A percentile compares a stretch with the other conserved stretches of the same genome.
Conservation (phyloP, 2,888 invertebrate species). For the Parthenolecanium corni region DNA sequence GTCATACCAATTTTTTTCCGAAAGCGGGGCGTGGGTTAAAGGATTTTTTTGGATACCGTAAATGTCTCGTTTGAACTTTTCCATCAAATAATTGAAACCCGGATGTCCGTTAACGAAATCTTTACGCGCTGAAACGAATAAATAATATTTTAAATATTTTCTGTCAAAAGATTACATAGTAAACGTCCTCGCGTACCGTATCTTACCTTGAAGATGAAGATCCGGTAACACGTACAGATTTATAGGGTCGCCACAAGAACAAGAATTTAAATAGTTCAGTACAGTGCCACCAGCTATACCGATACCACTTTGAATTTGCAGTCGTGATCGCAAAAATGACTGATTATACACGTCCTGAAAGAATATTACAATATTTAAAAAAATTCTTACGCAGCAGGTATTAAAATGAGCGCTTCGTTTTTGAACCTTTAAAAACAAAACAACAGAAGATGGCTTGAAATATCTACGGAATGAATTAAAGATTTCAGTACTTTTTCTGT, state of each 20-base stretch:
- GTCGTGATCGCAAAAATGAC: conserved; percentile 51
- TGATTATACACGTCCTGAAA: conserved; percentile 42
- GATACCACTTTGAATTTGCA: conserved; percentile 55
- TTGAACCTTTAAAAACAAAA: no score
- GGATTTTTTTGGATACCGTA: conserved; percentile 56
- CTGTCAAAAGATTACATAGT: neutral
- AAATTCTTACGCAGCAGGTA: no score
- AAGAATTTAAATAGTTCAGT: conserved; percentile 44
- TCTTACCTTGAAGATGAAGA: conserved; percentile 42
- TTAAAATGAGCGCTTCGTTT: no score
- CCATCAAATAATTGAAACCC: conserved; percentile 51
- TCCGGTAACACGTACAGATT: conserved; percentile 60
- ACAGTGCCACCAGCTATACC: conserved; percentile 46
- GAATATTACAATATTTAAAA: conserved; percentile 19
- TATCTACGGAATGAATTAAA: no score
- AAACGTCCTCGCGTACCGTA: neutral
- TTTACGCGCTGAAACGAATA: conserved; percentile 39
- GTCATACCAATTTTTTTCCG: conserved; percentile 64
- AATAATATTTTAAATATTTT: neutral
- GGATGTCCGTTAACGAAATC: conserved; percentile 50
- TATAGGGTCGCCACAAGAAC: conserved; percentile 49
- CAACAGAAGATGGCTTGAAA: no score
- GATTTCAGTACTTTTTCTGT: no score
- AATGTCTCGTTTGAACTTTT: conserved; percentile 56
- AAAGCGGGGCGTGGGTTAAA: conserved; percentile 58